A percentile compares a stretch with the other conserved stretches of the same genome.
phyloP scores from a whole-genome alignment of 1,140 invertebrate genomes.

The Reticulitermes speratus region DNA sequence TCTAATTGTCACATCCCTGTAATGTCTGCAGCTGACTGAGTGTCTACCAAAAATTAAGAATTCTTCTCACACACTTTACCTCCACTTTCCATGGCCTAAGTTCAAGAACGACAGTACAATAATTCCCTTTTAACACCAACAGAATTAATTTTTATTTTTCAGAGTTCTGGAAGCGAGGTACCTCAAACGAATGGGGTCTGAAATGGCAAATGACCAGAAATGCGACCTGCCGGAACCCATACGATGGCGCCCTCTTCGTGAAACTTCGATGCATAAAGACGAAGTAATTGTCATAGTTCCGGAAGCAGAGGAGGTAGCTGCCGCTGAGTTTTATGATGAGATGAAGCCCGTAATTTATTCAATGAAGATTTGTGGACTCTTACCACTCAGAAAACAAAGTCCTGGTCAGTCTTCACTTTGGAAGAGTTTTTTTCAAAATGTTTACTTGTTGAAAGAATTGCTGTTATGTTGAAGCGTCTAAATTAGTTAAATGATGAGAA shows the following conservation, averaged over 20 bases:
- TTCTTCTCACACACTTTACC: too few relatives aligned
- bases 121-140: too few relatives aligned
- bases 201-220: background rate
- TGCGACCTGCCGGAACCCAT: background rate
- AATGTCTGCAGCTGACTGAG: too few relatives aligned
- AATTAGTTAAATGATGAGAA: too few relatives aligned
- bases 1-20: too few relatives aligned
- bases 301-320: background rate
- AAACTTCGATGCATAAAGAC: background rate
- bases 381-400: background rate
- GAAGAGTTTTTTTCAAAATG: too few relatives aligned
- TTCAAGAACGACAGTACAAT: too few relatives aligned
- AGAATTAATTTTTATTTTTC: too few relatives aligned
- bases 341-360: background rate
- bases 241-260: background rate
- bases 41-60: too few relatives aligned
- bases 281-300: background rate
- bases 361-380: background rate
- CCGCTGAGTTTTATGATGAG: background rate
- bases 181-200: background rate
- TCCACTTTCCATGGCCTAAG: too few relatives aligned
- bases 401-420: background rate
- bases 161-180: background rate
- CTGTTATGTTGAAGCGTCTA: too few relatives aligned
- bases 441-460: too few relatives aligned